Conservation (phyloP, 2,888 invertebrate species). For the Endotricha flammealis region DNA sequence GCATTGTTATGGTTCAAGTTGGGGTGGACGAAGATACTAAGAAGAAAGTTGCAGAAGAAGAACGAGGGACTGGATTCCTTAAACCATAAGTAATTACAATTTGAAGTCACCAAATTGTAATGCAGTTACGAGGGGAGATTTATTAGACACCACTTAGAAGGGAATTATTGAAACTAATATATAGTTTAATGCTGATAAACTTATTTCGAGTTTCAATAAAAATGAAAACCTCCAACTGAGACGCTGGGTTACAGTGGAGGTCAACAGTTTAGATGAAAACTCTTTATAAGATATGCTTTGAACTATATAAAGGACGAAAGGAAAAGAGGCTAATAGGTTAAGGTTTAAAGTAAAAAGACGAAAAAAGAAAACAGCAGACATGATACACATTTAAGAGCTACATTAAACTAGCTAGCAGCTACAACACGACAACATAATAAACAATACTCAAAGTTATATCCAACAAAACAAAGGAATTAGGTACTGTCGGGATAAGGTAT, state of each 20-base stretch:
- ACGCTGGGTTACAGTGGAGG: constrained; percentile 56
- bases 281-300: constrained; percentile 40
- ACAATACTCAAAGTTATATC: constrained; percentile 13
- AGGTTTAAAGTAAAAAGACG: constrained; percentile 29
- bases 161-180: constrained; percentile 30
- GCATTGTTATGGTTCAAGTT: constrained; percentile 15
- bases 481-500: constrained; percentile 1
- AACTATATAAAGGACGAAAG: constrained; percentile 39
- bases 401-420: constrained; percentile 33
- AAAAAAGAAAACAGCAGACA: constrained; percentile 30
- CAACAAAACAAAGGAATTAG: constrained; percentile 11
- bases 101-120: constrained; percentile 78
- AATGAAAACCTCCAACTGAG: constrained; percentile 54
- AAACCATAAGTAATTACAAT: constrained; percentile 77
- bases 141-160: constrained; percentile 59
- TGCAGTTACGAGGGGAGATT: constrained; percentile 80
- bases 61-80: constrained; percentile 75
- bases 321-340: constrained; percentile 16
- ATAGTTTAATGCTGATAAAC: constrained; percentile 38
- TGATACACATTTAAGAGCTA: constrained; percentile 30
- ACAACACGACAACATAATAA: constrained; percentile 28
- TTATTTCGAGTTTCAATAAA: constrained; percentile 33
- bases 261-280: constrained; percentile 38
- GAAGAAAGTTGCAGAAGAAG: constrained; percentile 59
- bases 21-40: constrained; percentile 30